These are phyloP conservation scores for Microplitis demolitor DNA, from an alignment of 1,140 invertebrate species.

Conservation along the genomic window DNA sequence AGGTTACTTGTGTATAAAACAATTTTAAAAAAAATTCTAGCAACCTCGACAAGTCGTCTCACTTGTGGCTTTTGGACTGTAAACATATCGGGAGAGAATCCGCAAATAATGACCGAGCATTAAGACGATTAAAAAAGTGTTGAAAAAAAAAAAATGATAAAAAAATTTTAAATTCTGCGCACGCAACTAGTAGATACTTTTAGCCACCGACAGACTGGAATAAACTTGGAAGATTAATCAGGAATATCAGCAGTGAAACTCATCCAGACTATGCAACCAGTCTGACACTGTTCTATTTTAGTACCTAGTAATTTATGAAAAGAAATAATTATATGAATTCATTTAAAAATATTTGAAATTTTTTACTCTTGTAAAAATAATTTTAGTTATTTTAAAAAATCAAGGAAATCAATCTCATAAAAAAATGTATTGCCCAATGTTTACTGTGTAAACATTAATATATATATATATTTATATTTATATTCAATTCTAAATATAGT, in stretches of 20 bases:
- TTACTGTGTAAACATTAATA: too few relatives aligned
- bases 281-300: not conserved
- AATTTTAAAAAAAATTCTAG: not conserved
- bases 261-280: not conserved
- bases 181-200: not conserved
- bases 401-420: too few relatives aligned
- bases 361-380: too few relatives aligned
- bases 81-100: not conserved
- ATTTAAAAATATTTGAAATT: too few relatives aligned
- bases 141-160: too few relatives aligned
- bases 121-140: not conserved
- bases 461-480: too few relatives aligned
- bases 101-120: constrained; percentile 3
- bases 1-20: not conserved
- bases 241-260: not conserved
- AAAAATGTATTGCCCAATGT: too few relatives aligned
- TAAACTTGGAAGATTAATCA: not conserved
- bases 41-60: not conserved
- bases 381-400: too few relatives aligned
- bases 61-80: not conserved
- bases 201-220: not conserved
- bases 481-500: too few relatives aligned
- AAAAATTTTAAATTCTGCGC: not conserved
- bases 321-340: too few relatives aligned
- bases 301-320: too few relatives aligned